Percentiles rank a stretch among this genome's conserved stretches.
Conservation (phyloP, 2,113 vertebrate genomes). For the Ia io region DNA sequence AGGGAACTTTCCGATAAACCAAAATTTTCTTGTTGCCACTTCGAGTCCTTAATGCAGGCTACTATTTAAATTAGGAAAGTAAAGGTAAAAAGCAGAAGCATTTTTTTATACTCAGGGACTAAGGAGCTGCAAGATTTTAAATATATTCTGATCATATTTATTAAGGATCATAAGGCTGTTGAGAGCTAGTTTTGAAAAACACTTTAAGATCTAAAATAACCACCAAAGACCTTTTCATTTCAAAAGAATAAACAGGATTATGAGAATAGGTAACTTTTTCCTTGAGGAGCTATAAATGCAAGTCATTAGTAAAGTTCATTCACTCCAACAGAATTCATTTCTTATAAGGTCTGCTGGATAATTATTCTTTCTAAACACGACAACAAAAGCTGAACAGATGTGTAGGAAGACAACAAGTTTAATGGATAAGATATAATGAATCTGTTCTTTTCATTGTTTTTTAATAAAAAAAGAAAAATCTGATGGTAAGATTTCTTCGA, state of each 20-base stretch:
- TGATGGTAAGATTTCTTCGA: constrained; percentile 77
- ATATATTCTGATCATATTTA: constrained; percentile 65
- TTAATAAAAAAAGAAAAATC: constrained; percentile 81
- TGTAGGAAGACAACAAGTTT: constrained; percentile 76
- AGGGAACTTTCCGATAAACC: constrained; percentile 27
- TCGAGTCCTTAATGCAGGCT: not conserved
- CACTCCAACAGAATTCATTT: constrained; percentile 69
- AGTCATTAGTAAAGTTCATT: constrained; percentile 71
- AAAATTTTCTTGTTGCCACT: not conserved
- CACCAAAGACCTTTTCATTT: constrained; percentile 57
- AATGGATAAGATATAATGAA: constrained; percentile 69
- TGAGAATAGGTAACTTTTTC: constrained; percentile 63
- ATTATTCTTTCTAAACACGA: constrained; percentile 78
- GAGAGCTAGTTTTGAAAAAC: constrained; percentile 53
- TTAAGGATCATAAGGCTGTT: constrained; percentile 62
- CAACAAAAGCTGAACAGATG: constrained; percentile 80
- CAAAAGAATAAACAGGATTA: constrained; percentile 71
- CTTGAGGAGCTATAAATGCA: constrained; percentile 58
- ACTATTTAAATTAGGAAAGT: constrained; percentile 41
- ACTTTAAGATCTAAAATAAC: constrained; percentile 59
- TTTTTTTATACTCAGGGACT: not conserved
- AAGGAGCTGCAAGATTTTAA: constrained; percentile 43
- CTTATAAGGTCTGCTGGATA: constrained; percentile 75
- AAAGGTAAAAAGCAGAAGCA: not conserved
- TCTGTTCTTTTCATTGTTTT: constrained; percentile 81